Conservation (phyloP, 2,888 invertebrate species). For the Latrodectus hesperus region DNA sequence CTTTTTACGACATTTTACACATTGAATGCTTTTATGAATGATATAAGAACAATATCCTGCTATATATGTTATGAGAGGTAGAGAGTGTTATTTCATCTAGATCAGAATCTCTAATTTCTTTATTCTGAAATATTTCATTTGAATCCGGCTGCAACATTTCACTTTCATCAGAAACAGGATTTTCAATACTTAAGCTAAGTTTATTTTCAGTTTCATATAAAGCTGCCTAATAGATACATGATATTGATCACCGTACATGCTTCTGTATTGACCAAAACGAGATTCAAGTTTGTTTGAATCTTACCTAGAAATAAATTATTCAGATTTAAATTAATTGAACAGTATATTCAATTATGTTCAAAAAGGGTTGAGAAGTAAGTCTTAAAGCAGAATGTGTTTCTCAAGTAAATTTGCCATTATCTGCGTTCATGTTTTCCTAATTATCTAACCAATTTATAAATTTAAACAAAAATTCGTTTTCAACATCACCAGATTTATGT, state of each 20-base stretch:
- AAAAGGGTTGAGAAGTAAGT: background rate
- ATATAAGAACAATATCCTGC: background rate
- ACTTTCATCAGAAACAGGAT: background rate
- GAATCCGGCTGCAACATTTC: background rate
- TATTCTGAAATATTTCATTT: background rate
- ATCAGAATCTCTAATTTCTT: background rate
- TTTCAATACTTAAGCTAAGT: background rate
- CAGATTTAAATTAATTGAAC: background rate
- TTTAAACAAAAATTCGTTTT: background rate
- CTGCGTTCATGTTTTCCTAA: background rate
- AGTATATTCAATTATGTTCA: constrained; percentile 6
- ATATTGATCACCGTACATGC: constrained; percentile 13
- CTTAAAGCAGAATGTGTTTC: constrained; percentile 23
- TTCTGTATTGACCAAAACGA: constrained; percentile 22
- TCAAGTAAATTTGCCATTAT: constrained; percentile 8
- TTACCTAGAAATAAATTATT: background rate
- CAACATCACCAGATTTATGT: background rate
- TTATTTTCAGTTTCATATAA: background rate
- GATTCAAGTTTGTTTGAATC: constrained; percentile 9
- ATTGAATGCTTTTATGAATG: background rate
- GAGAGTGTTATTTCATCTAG: background rate
- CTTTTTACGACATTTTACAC: background rate
- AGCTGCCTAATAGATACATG: background rate
- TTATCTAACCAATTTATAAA: constrained; percentile 15
- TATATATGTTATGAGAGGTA: background rate